phyloP scores from a whole-genome alignment of 2,113 vertebrate species.

The Dermatemys mawii region DNA sequence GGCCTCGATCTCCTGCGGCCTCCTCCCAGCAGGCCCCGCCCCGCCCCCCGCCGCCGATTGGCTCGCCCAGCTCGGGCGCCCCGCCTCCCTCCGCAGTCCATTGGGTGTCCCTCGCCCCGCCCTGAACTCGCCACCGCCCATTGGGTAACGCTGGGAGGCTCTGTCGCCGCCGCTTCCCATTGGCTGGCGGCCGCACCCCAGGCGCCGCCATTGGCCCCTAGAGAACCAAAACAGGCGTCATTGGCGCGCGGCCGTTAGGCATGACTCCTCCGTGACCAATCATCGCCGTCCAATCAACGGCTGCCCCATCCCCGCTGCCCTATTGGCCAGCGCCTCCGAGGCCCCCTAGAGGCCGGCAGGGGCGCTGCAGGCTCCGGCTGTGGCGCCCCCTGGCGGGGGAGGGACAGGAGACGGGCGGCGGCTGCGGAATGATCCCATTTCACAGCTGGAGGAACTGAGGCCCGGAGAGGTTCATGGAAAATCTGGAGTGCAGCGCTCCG shows the following conservation, averaged over 20 bases:
- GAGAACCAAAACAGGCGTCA: neutral
- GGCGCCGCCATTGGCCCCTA: neutral
- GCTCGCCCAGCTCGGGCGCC: neutral
- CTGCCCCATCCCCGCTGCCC: neutral
- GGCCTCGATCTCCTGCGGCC: neutral
- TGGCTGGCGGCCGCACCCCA: neutral
- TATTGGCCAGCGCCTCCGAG: neutral
- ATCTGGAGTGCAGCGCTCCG: too few species aligned
- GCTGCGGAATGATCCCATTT: neutral
- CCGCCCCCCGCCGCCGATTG: neutral
- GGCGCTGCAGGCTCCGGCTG: neutral
- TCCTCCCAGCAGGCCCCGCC: neutral
- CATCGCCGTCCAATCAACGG: neutral
- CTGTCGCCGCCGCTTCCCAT: neutral
- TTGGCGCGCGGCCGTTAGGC: neutral
- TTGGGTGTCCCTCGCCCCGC: neutral
- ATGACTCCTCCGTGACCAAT: neutral
- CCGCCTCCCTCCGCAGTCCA: neutral
- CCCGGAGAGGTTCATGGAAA: neutral
- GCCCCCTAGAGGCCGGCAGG: neutral
- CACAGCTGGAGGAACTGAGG: neutral
- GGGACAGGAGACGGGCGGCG: too few species aligned
- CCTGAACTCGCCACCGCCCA: neutral
- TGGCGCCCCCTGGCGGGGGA: too few species aligned
- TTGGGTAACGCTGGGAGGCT: neutral